Conservation (phyloP, 2,797 vertebrate species). For the Eremophila alpestris region DNA sequence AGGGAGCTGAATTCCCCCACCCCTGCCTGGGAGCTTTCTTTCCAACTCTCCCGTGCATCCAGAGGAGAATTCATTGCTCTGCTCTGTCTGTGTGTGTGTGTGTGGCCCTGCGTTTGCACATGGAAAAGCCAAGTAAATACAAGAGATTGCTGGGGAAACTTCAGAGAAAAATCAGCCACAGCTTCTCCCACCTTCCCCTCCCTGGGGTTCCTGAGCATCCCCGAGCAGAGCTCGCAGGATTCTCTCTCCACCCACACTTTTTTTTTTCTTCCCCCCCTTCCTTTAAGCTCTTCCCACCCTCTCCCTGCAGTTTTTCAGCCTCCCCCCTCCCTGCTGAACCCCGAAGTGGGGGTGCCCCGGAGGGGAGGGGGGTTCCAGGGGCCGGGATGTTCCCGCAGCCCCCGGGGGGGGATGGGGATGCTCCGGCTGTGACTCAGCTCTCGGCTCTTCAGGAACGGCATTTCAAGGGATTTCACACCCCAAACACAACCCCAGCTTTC, state of each 20-base stretch:
- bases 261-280: neutral
- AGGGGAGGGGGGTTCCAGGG: neutral
- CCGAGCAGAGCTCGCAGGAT: slow-evolving; percentile 39
- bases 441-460: slow-evolving; percentile 55
- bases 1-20: neutral
- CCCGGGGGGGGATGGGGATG: neutral
- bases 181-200: slow-evolving; percentile 66
- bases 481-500: slow-evolving; percentile 53
- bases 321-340: neutral
- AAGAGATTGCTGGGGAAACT: slow-evolving; percentile 48
- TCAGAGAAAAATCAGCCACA: slow-evolving; percentile 50
- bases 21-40: neutral
- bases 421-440: slow-evolving; percentile 42
- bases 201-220: slow-evolving; percentile 63
- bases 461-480: slow-evolving; percentile 68
- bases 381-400: neutral
- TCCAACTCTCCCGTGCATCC: slow-evolving; percentile 1
- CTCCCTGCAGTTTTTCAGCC: neutral
- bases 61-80: neutral
- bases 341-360: neutral
- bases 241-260: slow-evolving; percentile 53
- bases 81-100: no score
- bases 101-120: neutral
- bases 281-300: slow-evolving; percentile 44
- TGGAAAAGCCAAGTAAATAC: slow-evolving; percentile 44